Percentiles rank a stretch among this genome's conserved stretches.
Evolutionary conservation across 2,888 invertebrate species (phyloP).

Genomic region (Mechanitis mazaeus): DNA sequence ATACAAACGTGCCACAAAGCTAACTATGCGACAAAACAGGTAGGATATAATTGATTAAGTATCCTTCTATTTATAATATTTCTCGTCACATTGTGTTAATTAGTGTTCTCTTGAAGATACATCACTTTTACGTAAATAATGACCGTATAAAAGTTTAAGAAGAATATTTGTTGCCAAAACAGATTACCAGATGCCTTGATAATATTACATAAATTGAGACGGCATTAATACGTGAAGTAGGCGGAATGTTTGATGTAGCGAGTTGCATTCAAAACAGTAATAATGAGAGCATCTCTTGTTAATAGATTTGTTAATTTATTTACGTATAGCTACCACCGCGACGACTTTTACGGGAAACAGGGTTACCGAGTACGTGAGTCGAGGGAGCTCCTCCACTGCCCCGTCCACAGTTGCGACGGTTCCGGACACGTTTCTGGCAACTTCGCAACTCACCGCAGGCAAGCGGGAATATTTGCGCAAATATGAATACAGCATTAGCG

Average conservation of each 20-base stretch:
- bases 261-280: constrained; percentile 9
- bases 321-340: constrained; percentile 54
- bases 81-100: constrained; percentile 31
- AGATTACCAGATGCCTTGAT: constrained; percentile 42
- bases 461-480: constrained; percentile 67
- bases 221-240: constrained; percentile 14
- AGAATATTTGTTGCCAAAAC: constrained; percentile 32
- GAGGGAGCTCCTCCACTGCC: constrained; percentile 87
- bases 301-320: constrained; percentile 4
- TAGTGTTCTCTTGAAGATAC: constrained; percentile 49
- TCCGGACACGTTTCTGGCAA: constrained; percentile 92
- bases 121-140: constrained; percentile 45
- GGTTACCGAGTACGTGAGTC: constrained; percentile 79
- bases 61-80: constrained; percentile 38
- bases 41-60: constrained; percentile 43
- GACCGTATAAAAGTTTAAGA: constrained; percentile 33
- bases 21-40: constrained; percentile 66
- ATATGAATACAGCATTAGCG: constrained; percentile 36
- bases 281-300: background rate
- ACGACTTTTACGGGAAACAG: constrained; percentile 63
- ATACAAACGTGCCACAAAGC: constrained; percentile 51
- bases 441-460: constrained; percentile 93
- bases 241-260: constrained; percentile 19
- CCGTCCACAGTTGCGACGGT: constrained; percentile 88
- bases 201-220: constrained; percentile 10